Evolutionary conservation across 2,113 vertebrate species (phyloP), one percentile per base, ranked within the genome.

Genomic region (Burhinus bistriatus): DNA sequence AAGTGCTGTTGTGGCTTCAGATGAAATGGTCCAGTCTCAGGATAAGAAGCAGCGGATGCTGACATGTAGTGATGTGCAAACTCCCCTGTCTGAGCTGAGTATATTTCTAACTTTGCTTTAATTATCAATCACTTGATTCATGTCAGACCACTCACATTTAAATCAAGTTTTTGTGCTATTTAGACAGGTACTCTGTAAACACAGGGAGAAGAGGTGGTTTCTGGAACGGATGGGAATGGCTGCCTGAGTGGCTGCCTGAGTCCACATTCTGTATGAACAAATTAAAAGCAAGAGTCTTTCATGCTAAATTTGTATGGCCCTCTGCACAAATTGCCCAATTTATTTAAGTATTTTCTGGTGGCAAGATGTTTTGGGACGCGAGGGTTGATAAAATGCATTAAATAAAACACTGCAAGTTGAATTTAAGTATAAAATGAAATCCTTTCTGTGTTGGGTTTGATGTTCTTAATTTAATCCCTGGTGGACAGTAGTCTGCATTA

Each of bases 381-480:
- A 68, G 30, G 68, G 68, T 62, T 83, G 93, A 83, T 96, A 93
- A 93, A 92, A 91, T 27, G 66, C 84, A 15, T 95, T 95, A 82
- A 90, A 83, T 94, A 94, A 91, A 95, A 91, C 70, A 83, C 75
- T 88, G 65, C 66, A 17, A 93, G 87, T 80, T 1, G 0, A 95
- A 94, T 95, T 91, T 55, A 75, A 91, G 94, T 86, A 78, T 81
- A 94, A 97, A 96, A 97, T 81, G 58, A 68, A 93, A 86, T 95
- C 94, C 68, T 90, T 70, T 93, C 87, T 88, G 30, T 45, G 62
- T 83, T 89, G 75, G 87, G 90, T 97, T 97, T 97, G 97, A 97
- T 97, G 95, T 96, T 88, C 87, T 68, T 96, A 97, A 97, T 97
- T 96, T 96, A 97, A 95, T 97, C 96, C 94, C 96, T 91, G 64